Base-by-base conservation (phyloP, 2,113 vertebrate species). In the Probosciger aterrimus region DNA sequence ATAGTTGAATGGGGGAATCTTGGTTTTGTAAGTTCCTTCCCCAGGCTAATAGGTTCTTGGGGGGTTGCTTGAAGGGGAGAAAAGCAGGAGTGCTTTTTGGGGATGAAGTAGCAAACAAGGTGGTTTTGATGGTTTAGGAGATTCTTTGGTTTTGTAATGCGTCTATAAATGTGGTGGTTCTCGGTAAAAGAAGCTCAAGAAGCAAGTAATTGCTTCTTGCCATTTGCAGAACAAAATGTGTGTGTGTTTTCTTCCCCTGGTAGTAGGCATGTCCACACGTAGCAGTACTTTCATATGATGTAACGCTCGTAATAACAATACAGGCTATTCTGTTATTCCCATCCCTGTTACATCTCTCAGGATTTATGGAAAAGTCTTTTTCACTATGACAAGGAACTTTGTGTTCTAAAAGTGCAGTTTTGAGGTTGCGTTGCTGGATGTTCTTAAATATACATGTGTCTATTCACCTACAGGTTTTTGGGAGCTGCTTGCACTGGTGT, bases 301-400 rank as follows among this genome's bases (percentile, higher is more conserved):
- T 3, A 80, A 60, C 13, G 8, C 44, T 88, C 1, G 3, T 22
- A 37, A 11, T 41, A 74, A 43, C 19, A 33, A 10, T 63, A 20
- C 11, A 52, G 53, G 25, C 53, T 85, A 30, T 75, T 85, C 30
- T 39, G 23, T 50, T 85, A 33, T 83, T 85, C 27, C 41, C 11
- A 2, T 47, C 78, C 18, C 27, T 91, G 44, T 92, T 68, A 14
- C 10, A 24, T 92, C 59, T 79, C 85, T 65, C 46, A 57, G 49
- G 90, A 91, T 93, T 92, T 70, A 41, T 33, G 60, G 69, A 74
- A 82, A 86, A 69, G 24, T 35, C 46, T 53, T 94, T 91, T 92
- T 86, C 25, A 6, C 43, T 71, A 2, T 60, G 59, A 39, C 49
- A 46, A 79, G 70, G 60, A 69, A n/a, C 19, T 52, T 75, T 70